Evolutionary conservation across 2,888 invertebrate genomes (phyloP).

Genomic region (Bimastos eiseni): DNA sequence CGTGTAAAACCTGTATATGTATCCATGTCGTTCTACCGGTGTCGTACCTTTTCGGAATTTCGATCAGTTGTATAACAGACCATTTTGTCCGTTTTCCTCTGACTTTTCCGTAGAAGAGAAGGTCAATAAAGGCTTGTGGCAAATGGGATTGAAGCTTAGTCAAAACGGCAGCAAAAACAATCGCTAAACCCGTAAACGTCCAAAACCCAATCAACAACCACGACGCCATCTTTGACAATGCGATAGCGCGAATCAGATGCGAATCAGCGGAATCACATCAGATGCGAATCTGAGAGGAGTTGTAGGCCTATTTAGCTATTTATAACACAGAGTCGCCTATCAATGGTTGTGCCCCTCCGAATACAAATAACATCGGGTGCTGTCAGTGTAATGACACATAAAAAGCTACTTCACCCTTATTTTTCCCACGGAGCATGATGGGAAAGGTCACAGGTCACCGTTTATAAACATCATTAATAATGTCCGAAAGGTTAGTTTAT

Average conservation of each 20-base stretch:
- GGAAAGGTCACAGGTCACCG: no score
- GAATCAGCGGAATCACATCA: background rate
- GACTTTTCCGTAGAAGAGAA: constrained; percentile 35
- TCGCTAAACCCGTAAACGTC: background rate
- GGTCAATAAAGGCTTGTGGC: constrained; percentile 31
- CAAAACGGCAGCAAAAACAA: constrained; percentile 23
- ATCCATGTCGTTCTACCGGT: background rate
- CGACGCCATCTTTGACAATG: constrained; percentile 18
- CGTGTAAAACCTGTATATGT: background rate
- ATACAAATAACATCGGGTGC: no score
- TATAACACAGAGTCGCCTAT: no score
- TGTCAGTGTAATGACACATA: no score
- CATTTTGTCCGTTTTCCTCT: constrained; percentile 33
- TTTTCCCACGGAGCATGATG: no score
- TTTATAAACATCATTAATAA: no score
- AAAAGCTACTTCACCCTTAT: no score
- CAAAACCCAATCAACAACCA: background rate
- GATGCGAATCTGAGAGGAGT: background rate
- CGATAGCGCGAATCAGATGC: background rate
- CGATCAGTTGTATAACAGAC: constrained; percentile 31
- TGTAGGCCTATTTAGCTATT: no score
- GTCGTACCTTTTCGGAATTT: constrained; percentile 35
- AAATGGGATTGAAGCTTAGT: constrained; percentile 2
- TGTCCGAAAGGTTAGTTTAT: no score
- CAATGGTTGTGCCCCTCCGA: no score